Conservation (phyloP, 2,797 vertebrate genomes). For the Pseudochromis fuscus region DNA sequence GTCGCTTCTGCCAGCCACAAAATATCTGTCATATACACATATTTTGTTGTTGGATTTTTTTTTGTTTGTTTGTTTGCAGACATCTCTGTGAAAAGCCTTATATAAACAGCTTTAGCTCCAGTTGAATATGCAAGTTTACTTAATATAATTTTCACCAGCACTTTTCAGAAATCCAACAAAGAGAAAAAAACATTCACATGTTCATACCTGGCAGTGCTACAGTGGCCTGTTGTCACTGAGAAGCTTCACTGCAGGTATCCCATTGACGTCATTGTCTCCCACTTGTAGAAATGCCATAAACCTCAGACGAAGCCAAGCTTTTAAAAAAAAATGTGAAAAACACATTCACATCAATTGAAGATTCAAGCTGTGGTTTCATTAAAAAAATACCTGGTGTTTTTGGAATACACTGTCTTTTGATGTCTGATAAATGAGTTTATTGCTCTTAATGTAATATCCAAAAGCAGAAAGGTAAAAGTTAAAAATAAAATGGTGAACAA, state of each 20-base stretch:
- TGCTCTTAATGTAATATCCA: conserved; percentile 39
- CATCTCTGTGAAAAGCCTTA: conserved; percentile 4
- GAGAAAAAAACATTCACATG: conserved; percentile 16
- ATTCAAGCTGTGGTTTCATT: conserved; percentile 33
- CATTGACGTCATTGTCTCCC: conserved; percentile 67
- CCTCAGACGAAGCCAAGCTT: conserved; percentile 46
- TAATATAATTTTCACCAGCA: conserved; percentile 4
- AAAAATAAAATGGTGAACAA: conserved; percentile 37
- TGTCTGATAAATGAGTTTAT: conserved; percentile 52
- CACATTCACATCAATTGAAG: conserved; percentile 27
- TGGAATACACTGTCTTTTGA: conserved; percentile 46
- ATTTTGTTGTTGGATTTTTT: conserved; percentile 9
- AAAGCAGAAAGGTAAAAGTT: conserved; percentile 24
- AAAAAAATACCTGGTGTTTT: conserved; percentile 29
- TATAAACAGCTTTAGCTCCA: conserved; percentile 5
- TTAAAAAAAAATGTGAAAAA: conserved; percentile 30
- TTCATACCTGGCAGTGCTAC: conserved; percentile 56
- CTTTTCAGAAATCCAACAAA: conserved; percentile 7
- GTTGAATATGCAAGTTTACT: background rate
- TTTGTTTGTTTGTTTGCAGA: background rate
- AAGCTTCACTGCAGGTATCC: conserved; percentile 60
- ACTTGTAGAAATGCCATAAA: conserved; percentile 66
- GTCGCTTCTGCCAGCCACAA: conserved; percentile 48
- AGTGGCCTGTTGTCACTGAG: conserved; percentile 44
- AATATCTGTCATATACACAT: conserved; percentile 35